Base-by-base conservation (phyloP, 2,888 invertebrate genomes). In the Perizoma affinitatum region DNA sequence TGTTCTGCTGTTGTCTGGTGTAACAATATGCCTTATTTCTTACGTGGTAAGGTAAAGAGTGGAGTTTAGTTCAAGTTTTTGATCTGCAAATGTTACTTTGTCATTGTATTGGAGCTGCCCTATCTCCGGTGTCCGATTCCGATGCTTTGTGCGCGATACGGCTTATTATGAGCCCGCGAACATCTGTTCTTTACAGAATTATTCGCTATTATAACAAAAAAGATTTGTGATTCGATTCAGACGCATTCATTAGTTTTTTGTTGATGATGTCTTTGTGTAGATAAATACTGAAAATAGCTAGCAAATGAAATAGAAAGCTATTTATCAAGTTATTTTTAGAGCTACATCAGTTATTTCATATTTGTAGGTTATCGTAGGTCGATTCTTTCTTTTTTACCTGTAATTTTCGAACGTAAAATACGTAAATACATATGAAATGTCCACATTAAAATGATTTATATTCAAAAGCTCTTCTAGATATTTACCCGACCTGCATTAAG, bases 101-200 rank as follows among this genome's bases (percentile, higher is more conserved):
- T 80, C 70, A 73, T 70, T 72, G 75, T 80, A 83, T 84, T 83
- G 80, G 83, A 75, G 79, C 81, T 87, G 86, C 87, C 87, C 89
- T 89, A 89, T 90, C 90, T 86, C 85, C 87, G 90, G 92, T 92
- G 90, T 92, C 90, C 83, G 87, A 90, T 92, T 89, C 87, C 92
- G 84, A 86, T 85, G 84, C 88, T 89, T 92, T 92, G 90, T 90
- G 79, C 84, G 79, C 90, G 92, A 92, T 90, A 90, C 80, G 86
- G 84, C 92, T 92, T 90, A 92, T 92, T 90, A 92, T 92, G 82
- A 87, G 84, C 80, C 76, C 79, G 87, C 82, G 86, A 88, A 90
- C 89, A 92, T 90, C 90, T 92, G 92, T 86, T 84, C 86, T 74
- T 76, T 75, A 81, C 81, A 79, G 81, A 85, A 83, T 88, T 84